phyloP scores from a whole-genome alignment of 2,888 invertebrate species.

The Ypsolopha scabrella region DNA sequence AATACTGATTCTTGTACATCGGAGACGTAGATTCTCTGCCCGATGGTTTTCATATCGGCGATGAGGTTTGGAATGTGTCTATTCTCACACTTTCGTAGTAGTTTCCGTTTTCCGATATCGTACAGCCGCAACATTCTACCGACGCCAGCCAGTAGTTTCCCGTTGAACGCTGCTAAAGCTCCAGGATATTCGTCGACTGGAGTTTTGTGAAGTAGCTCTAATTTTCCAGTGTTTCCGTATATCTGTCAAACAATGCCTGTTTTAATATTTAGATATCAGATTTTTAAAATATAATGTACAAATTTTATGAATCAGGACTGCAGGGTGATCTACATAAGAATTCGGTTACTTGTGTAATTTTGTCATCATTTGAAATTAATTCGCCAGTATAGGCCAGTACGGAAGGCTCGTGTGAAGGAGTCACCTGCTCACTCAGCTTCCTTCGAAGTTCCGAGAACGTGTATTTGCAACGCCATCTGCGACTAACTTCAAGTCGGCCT shows the following conservation, averaged over 20 bases:
- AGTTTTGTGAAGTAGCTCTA: conserved; percentile 95
- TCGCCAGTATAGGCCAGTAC: background rate
- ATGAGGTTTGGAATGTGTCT: conserved; percentile 96
- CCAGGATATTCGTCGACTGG: conserved; percentile 92
- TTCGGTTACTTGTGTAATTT: conserved; percentile 24
- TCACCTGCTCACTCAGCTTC: no score
- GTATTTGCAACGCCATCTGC: no score
- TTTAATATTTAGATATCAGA: background rate
- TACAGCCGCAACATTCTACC: conserved; percentile 93
- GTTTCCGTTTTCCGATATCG: conserved; percentile 92
- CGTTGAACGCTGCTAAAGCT: conserved; percentile 92
- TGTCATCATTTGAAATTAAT: conserved; percentile 6
- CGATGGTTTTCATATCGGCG: conserved; percentile 92
- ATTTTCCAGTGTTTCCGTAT: conserved; percentile 80
- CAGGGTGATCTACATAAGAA: conserved; percentile 35
- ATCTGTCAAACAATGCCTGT: conserved; percentile 40
- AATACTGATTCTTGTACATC: conserved; percentile 98
- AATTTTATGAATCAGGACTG: conserved; percentile 31
- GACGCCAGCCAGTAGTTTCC: conserved; percentile 91
- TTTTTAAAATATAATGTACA: no score
- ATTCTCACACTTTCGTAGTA: conserved; percentile 98
- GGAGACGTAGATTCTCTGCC: conserved; percentile 93
- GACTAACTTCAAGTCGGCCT: no score
- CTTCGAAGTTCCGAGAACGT: no score
- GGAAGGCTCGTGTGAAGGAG: no score